These are phyloP conservation scores for Paradoxurus hermaphroditus DNA, from an alignment of 2,113 vertebrate species.

Conservation along the genomic window DNA sequence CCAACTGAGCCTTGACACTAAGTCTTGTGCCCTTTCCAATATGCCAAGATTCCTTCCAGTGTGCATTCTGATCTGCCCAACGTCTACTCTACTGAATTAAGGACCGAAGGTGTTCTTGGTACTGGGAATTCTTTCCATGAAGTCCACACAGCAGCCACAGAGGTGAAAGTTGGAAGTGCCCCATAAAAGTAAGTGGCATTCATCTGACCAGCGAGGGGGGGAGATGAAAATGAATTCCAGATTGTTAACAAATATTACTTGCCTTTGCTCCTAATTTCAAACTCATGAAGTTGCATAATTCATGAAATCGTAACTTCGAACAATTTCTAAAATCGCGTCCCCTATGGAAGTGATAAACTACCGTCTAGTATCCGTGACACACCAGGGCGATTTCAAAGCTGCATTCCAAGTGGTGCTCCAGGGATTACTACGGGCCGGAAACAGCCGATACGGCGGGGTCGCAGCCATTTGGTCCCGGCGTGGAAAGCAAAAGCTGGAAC, in stretches of 20 bases:
- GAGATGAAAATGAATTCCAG: background rate
- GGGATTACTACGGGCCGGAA: fast-evolving
- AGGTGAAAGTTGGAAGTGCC: background rate
- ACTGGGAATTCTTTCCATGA: background rate
- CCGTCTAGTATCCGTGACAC: background rate
- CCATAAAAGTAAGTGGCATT: background rate
- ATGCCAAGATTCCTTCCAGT: fast-evolving
- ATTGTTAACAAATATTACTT: background rate
- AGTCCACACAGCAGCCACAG: background rate
- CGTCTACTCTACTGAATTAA: background rate
- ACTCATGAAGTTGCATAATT: background rate
- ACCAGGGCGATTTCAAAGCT: background rate
- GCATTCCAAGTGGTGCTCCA: background rate
- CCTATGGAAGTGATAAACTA: background rate
- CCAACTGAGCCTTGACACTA: background rate
- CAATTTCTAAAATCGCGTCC: background rate
- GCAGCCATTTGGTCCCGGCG: background rate
- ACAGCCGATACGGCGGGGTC: fast-evolving
- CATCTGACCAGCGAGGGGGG: background rate
- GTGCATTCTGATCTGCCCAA: background rate
- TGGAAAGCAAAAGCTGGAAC: background rate
- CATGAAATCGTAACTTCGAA: background rate
- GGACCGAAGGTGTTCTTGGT: background rate
- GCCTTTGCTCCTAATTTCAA: background rate
- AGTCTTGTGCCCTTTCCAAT: background rate